phyloP scores from a whole-genome alignment of 1,140 invertebrate genomes.

The Drosophila ananassae region DNA sequence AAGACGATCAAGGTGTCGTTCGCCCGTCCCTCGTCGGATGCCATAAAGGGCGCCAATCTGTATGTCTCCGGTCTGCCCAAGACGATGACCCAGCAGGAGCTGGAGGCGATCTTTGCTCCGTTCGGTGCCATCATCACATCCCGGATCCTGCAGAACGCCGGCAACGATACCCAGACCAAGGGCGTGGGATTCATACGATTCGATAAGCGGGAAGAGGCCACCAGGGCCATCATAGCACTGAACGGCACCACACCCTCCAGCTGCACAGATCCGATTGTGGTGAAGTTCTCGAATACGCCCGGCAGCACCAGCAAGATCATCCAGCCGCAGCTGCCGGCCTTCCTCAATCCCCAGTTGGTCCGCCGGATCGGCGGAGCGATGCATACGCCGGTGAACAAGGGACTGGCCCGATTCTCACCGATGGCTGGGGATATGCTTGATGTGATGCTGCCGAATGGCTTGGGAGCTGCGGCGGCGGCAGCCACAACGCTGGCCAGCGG shows the following conservation, averaged over 20 bases:
- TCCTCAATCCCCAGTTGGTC: conserved; percentile 86
- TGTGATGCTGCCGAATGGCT: conserved; percentile 91
- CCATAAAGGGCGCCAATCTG: conserved; percentile 95
- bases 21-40: conserved; percentile 93
- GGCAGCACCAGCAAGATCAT: conserved; percentile 85
- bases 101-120: conserved; percentile 92
- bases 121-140: conserved; percentile 94
- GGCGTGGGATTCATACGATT: conserved; percentile 88
- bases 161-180: conserved; percentile 85
- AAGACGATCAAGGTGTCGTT: conserved; percentile 97
- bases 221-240: conserved; percentile 86
- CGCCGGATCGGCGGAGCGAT: conserved; percentile 88
- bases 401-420: conserved; percentile 94
- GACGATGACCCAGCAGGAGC: conserved; percentile 92
- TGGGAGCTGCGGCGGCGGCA: conserved; percentile 91
- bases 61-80: conserved; percentile 95
- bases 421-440: conserved; percentile 90
- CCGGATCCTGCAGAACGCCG: conserved; percentile 91
- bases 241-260: conserved; percentile 86
- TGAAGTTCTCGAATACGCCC: conserved; percentile 87
- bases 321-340: conserved; percentile 83
- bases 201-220: conserved; percentile 87
- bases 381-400: conserved; percentile 94
- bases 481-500: conserved; percentile 85
- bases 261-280: conserved; percentile 86